Base-by-base conservation (phyloP, 1,140 invertebrate species). In the Drosophila quadrilineata region DNA sequence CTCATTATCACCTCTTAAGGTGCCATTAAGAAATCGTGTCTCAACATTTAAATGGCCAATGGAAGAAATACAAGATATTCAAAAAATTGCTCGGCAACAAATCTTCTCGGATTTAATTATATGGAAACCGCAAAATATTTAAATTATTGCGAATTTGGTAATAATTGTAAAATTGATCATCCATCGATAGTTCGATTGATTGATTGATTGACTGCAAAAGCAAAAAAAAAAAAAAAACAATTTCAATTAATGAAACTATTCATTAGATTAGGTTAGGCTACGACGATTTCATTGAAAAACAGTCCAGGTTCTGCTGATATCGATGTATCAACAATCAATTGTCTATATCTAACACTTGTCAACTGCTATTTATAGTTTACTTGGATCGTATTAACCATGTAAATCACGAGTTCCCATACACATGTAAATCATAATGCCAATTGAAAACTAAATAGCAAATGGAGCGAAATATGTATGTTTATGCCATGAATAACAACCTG, bases 371-470 rank as follows among this genome's bases (percentile, higher is more conserved):
- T 22, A 63, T 40, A n/a, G n/a, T 35, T 59, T 33, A 26, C 10
- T 46, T 49, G 28, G 24, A 45, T 33, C 19, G 62, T 35, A 84
- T 63, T 69, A 43, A 26, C 33, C 31, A 76, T 65, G 40, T 72
- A 38, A 60, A 72, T 76, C 76, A 80, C 76, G 77, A 65, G 54
- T 59, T 64, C 35, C 50, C 45, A 60, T 38, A 71, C 49, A 59
- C 19, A 54, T 75, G 76, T 75, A 64, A 75, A 58, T 63, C 29
- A 43, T 12, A 54, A 45, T 22, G 75, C 71, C 52, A 33, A 46
- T 28, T 12, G 28, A 66, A 56, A 36, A 49, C 22, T 24, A 14
- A 31, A 29, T 10, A 35, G 21, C 22, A 43, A 26, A 31, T 29
- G 21, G 8, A 36, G 43, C n/a, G 19, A 35, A 9, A 28, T 24